Percentiles rank a stretch among this genome's conserved stretches.
phyloP scores from a whole-genome alignment of 2,888 invertebrate species.

The Microplitis manilae region DNA sequence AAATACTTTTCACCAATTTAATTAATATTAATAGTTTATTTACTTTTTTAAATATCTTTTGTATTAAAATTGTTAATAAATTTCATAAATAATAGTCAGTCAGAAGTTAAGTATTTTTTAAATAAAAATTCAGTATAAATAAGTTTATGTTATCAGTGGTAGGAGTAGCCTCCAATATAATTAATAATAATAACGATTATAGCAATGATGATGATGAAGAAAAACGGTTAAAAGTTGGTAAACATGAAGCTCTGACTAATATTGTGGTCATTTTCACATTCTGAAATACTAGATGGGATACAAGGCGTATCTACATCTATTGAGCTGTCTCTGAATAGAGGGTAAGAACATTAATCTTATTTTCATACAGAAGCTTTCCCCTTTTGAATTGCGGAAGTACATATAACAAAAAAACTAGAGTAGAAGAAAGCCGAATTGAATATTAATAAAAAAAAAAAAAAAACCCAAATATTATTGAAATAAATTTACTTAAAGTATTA shows the following conservation, averaged over 20 bases:
- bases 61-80: too few relatives aligned
- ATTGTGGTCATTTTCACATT: constrained; percentile 19
- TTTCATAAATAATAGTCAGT: too few relatives aligned
- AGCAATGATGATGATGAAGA: background rate
- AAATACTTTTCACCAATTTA: too few relatives aligned
- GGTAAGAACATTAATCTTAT: constrained; percentile 43
- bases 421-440: background rate
- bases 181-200: background rate
- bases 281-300: background rate
- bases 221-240: background rate
- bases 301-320: constrained; percentile 5
- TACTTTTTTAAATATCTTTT: too few relatives aligned
- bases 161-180: too few relatives aligned
- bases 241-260: constrained; percentile 14
- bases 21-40: too few relatives aligned
- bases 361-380: constrained; percentile 35
- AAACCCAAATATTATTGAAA: background rate
- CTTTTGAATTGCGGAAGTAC: background rate
- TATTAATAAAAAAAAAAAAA: background rate
- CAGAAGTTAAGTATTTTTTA: too few relatives aligned
- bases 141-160: too few relatives aligned
- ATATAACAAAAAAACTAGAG: background rate
- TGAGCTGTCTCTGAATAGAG: constrained; percentile 35
- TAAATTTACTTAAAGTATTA: background rate
- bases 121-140: too few relatives aligned